A percentile compares a stretch with the other conserved stretches of the same genome.
These are phyloP conservation scores for Cichladusa arquata DNA, from an alignment of 2,113 vertebrate species.

Conservation along the genomic window DNA sequence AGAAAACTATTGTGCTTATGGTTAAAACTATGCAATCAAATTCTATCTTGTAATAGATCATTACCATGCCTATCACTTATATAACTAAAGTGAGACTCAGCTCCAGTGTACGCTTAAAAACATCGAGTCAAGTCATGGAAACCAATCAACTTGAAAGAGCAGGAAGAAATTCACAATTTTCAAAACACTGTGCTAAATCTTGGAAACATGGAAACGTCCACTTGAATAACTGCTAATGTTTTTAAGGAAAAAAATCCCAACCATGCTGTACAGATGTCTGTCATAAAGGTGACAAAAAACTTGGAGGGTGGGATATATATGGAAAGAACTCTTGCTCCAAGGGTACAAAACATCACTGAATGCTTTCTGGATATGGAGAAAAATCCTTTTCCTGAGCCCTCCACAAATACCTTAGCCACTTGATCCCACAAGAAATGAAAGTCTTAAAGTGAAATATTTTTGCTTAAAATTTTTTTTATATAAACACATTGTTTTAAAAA, in stretches of 20 bases:
- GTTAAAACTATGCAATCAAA: neutral
- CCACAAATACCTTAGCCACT: neutral
- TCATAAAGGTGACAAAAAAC: neutral
- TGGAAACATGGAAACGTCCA: neutral
- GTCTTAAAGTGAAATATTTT: neutral
- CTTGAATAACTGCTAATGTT: neutral
- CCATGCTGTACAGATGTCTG: neutral
- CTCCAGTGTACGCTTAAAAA: neutral
- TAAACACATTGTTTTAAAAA: neutral
- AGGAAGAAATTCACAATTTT: neutral
- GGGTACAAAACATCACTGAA: neutral
- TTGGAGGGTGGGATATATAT: accelerated
- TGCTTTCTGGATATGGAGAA: neutral
- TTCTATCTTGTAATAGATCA: neutral
- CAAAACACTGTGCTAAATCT: neutral
- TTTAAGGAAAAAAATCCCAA: neutral
- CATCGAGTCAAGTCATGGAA: neutral
- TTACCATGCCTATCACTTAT: neutral
- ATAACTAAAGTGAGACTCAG: neutral
- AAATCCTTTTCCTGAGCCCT: neutral
- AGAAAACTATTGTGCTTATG: neutral
- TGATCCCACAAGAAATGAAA: neutral
- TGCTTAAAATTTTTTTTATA: neutral
- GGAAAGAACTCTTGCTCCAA: neutral
- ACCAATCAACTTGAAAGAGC: neutral